These are phyloP conservation scores for Paradoxurus hermaphroditus DNA, from an alignment of 2,113 vertebrate species.

Conservation along the genomic window DNA sequence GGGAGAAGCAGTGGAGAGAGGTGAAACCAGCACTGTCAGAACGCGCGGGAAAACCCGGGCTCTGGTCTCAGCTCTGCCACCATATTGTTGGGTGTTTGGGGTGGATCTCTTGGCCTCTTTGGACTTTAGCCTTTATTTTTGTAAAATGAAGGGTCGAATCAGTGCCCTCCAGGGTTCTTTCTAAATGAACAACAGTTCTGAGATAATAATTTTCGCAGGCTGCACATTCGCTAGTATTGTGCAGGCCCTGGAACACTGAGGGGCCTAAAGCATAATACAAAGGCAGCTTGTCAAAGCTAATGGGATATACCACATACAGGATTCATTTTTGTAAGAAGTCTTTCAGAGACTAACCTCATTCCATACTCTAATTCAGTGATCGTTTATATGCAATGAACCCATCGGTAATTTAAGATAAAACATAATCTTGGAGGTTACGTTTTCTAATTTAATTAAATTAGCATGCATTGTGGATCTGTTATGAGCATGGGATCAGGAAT, in stretches of 20 bases:
- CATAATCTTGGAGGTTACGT: not conserved
- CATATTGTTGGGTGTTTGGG: not conserved
- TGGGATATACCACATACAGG: fast-evolving
- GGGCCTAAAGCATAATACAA: not conserved
- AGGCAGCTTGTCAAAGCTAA: not conserved
- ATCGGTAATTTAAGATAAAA: conserved; percentile 24
- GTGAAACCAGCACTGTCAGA: not conserved
- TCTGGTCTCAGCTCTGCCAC: not conserved
- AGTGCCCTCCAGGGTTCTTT: not conserved
- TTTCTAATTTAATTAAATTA: conserved; percentile 30
- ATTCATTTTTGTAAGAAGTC: not conserved
- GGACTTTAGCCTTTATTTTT: not conserved
- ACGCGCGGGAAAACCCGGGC: not conserved
- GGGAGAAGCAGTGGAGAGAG: not conserved
- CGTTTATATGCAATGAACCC: not conserved
- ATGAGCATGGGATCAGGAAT: not conserved
- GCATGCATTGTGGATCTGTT: not conserved
- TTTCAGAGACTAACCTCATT: not conserved
- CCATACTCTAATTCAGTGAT: not conserved
- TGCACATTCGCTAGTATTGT: not conserved
- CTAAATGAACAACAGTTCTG: not conserved
- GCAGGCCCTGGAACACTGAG: not conserved
- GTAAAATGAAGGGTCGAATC: not conserved
- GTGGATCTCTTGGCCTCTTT: not conserved
- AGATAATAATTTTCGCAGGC: not conserved